phyloP scores from a whole-genome alignment of 2,797 vertebrate genomes.

The Phyllotis vaccarum region DNA sequence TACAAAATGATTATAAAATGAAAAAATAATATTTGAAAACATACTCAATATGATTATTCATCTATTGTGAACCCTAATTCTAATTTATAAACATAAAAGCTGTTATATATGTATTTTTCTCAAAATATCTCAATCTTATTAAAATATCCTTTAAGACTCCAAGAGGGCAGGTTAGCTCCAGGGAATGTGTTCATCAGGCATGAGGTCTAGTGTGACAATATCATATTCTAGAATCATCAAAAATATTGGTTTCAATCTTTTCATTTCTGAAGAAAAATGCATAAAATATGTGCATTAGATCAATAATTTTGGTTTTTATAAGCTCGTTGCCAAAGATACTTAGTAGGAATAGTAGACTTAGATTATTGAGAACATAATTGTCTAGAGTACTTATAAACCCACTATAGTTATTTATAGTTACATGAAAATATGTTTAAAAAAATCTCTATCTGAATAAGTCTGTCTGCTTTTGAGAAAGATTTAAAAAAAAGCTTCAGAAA shows the following conservation, averaged over 20 bases:
- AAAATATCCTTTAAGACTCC: background rate
- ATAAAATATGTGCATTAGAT: background rate
- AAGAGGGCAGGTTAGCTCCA: background rate
- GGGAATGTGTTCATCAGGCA: background rate
- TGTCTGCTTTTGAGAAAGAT: background rate
- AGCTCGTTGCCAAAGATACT: background rate
- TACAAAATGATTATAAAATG: conserved; percentile 8
- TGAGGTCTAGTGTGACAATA: background rate
- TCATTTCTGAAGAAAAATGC: background rate
- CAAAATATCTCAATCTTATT: background rate
- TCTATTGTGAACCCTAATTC: background rate
- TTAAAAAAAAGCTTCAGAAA: background rate
- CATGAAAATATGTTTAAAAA: background rate
- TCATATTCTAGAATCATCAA: conserved; percentile 26
- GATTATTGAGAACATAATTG: conserved; percentile 14
- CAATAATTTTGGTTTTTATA: conserved; percentile 6
- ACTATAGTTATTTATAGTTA: background rate
- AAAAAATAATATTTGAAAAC: background rate
- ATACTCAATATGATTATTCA: background rate
- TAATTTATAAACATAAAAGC: background rate
- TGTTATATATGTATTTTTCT: background rate
- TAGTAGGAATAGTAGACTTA: conserved; percentile 12
- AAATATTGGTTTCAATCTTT: conserved; percentile 49
- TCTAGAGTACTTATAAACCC: background rate
- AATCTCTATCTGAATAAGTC: background rate